Base-by-base conservation (phyloP, 2,888 invertebrate species). In the Clostera curtula region DNA sequence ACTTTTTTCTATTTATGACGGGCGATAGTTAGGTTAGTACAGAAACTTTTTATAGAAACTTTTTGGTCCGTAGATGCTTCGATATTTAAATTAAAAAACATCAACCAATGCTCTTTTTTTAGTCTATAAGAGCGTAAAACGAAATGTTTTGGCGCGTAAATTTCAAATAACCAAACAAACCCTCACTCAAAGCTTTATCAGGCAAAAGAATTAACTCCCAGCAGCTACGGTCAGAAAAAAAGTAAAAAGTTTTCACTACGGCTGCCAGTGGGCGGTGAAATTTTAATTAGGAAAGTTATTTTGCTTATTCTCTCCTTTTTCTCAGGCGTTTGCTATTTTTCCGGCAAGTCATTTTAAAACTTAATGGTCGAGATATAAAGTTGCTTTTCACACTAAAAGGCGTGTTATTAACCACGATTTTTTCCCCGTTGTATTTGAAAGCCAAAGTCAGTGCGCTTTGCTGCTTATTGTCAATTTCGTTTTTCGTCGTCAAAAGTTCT, bases 261-360 rank as follows among this genome's bases (percentile, higher is more conserved):
- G 49, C 49, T 55, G 57, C 56, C 57, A 57, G 56, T 56, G 53
- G 56, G 47, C 60, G 56, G 54, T 62, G 58, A 69, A 62, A 63
- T 66, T 68, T 69, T 73, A 73, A 73, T 71, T 72, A 70, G 63
- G 44, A 62, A 72, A 71, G 65, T 71, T 68, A 56, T 56, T 59
- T 56, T 44, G 43, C 43, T 58, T 53, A 42, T 56, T 56, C 38
- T n/a, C 26, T 44, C 34, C 39, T 45, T 53, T 52, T 56, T 49
- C 40, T 38, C 35, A 24, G 45, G 41, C 38, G 45, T 46, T 50
- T 35, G 34, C 17, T 35, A 23, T 27, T 6, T 18, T 31, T 28
- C 24, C 20, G 27, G 16, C 13, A 4, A 2, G 4, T 22, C 4
- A 51, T 25, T 36, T 32, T 28, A 3, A 38, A 45, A 43, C 24